Evolutionary conservation across 2,888 invertebrate genomes (phyloP), one percentile per base, ranked within the genome.

Genomic region (Caradrina clavipalpis): DNA sequence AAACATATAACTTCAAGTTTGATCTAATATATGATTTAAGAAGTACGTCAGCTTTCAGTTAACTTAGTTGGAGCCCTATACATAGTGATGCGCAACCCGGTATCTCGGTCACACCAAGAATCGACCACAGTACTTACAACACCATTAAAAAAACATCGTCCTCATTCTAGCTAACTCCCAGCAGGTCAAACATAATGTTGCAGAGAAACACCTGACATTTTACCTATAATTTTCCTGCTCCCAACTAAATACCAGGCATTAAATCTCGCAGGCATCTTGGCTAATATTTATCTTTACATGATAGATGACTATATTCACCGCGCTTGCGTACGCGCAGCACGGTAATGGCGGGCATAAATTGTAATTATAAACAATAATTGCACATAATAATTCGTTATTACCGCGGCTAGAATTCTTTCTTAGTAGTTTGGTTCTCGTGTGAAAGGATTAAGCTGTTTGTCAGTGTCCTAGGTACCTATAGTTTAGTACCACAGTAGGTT

Each of bases 281-380:
- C 58, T 67, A 83, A 81, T 81, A 76, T 82, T 81, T 81, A 81
- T 69, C 76, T 81, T 68, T 67, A 54, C 69, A 70, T 78, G 80
- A 82, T 82, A 80, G 69, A 84, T 78, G 68, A 62, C 70, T 82
- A 59, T 80, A 82, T 81, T 77, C 82, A 53, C 59, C 45, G 55
- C 54, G 65, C 51, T 62, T 69, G 74, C 67, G 61, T 60, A 50
- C 10, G 55, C 68, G 68, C 67, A 49, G 51, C 57, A 50, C 54
- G 7, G 62, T 79, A 81, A 84, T 78, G 69, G 69, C 62, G 56
- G 39, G 31, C 72, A 81, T 83, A 83, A 81, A 83, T 83, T 73
- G 64, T 76, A 82, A 81, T 81, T 84, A 84, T 69, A 78, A 80
- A 80, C 76, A 78, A 80, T 83, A 76, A 84, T 85, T 78, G 69